phyloP scores from a whole-genome alignment of 2,797 vertebrate species.

The Alectoris magna region DNA sequence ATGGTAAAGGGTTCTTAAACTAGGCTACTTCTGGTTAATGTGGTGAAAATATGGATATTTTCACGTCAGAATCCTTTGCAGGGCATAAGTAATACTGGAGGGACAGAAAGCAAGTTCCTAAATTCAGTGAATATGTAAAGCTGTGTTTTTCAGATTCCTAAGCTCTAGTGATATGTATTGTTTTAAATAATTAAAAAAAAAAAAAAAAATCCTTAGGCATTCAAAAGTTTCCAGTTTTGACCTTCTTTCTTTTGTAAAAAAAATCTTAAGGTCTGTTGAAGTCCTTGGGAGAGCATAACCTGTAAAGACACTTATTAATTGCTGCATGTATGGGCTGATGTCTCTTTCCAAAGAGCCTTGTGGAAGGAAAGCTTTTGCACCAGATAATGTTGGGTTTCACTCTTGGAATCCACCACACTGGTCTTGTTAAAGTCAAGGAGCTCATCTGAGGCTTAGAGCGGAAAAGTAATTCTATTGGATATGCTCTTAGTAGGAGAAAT shows the following conservation, averaged over 20 bases:
- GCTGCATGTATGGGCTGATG: neutral
- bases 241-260: neutral
- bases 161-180: neutral
- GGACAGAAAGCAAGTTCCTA: neutral
- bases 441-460: neutral
- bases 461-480: neutral
- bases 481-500: neutral
- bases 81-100: neutral
- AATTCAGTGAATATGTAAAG: neutral
- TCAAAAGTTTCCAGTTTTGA: neutral
- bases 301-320: neutral
- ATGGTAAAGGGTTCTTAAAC: neutral
- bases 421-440: neutral
- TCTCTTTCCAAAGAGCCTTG: neutral
- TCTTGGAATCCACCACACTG: neutral
- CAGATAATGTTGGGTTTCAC: neutral
- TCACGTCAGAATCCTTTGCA: neutral
- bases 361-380: neutral
- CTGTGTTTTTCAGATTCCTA: neutral
- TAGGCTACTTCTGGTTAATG: neutral
- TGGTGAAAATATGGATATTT: neutral
- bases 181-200: neutral
- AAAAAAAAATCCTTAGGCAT: neutral
- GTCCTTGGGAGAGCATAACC: neutral
- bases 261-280: neutral